Base-by-base conservation (phyloP, 2,797 vertebrate genomes). In the Peromyscus nudipes region DNA sequence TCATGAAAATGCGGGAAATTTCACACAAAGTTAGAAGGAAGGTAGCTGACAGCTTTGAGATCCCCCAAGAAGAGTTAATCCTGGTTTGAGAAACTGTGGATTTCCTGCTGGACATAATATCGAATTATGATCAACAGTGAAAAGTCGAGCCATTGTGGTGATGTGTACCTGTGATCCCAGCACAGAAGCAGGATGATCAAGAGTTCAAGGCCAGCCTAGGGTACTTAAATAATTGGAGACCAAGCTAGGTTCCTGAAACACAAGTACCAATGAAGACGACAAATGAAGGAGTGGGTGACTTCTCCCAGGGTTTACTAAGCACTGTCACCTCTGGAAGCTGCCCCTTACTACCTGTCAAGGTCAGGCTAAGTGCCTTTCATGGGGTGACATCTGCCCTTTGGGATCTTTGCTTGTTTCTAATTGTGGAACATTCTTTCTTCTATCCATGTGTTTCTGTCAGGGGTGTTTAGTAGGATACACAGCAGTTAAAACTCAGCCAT, bases 401-500 rank as follows among this genome's bases (percentile, higher is more conserved):
- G 12, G 43, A 34, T 86, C 40, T 40, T 93, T 93, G n/a, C 46
- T 96, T 93, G 4, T 27, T 57, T 92, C 46, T 23, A 49, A 1
- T 69, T 73, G 55, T 8, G 17, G 52, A 84, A 29, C 65, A 12
- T 16, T 84, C 13, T 27, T 81, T 34, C 27, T 67, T 46, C 25
- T 71, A 8, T 76, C 52, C n/a, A 1, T n/a, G n/a, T 81, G 96
- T 88, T 97, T 94, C 86, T 87, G 60, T 69, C 21, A 40, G 79
- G 83, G 25, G 23, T 40, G 14, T 46, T 84, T 46, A n/a, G 77
- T 46, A 31, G 0, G 10, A 29, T 43, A 25, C 65, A 71, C 46
- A 34, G 81, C 55, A 34, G 85, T 40, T 89, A 81, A 89, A 91
- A 49, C 11, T 55, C 34, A 64, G 29, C 5, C 46, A 27, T 4